These are phyloP conservation scores for Platyscapa corneri DNA, from an alignment of 1,140 invertebrate species.

Conservation along the genomic window DNA sequence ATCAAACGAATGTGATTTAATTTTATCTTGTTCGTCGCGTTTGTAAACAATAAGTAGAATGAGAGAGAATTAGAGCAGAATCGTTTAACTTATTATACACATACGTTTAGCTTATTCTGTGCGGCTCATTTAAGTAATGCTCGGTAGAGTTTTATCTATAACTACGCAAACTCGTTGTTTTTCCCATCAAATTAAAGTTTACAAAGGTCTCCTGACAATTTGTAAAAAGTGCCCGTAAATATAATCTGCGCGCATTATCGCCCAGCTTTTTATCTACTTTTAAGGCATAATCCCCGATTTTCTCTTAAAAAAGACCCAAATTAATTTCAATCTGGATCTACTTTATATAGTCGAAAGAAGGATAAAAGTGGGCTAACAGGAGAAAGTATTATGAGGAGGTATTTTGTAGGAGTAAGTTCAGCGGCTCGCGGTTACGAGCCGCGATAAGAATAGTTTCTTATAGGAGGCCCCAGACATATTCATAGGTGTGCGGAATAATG, in stretches of 20 bases:
- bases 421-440: not conserved
- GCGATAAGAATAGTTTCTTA: slow-evolving; percentile 7
- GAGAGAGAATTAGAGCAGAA: not conserved
- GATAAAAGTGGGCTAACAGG: not conserved
- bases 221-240: not conserved
- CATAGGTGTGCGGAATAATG: slow-evolving; percentile 11
- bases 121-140: not conserved
- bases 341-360: not conserved
- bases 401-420: not conserved
- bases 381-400: not conserved
- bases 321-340: not conserved
- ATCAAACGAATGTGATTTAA: not conserved
- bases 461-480: not conserved
- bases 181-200: not conserved
- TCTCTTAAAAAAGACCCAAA: not conserved
- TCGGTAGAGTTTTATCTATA: not conserved
- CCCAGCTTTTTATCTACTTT: not conserved
- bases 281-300: not conserved
- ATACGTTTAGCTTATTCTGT: not conserved
- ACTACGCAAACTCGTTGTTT: not conserved
- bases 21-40: not conserved
- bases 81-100: not conserved
- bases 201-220: not conserved
- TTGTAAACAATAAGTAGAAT: not conserved
- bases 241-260: not conserved